phyloP scores from a whole-genome alignment of 2,888 invertebrate species.

The Aporophyla lueneburgensis region DNA sequence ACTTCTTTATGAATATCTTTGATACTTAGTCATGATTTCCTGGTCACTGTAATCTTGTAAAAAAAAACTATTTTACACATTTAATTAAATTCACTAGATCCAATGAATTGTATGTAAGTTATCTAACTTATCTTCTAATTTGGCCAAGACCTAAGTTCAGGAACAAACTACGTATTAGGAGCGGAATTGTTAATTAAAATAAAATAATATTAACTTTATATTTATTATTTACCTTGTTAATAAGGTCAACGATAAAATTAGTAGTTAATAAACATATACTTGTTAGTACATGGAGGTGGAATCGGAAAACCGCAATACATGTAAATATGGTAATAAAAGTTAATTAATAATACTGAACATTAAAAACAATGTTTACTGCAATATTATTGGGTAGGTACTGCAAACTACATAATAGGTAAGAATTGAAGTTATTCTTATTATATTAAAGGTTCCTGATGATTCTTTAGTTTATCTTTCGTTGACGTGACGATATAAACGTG shows the following conservation, averaged over 20 bases:
- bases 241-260: constrained; percentile 22
- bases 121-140: background rate
- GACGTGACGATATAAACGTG: background rate
- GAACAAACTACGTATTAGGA: background rate
- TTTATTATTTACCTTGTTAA: constrained; percentile 30
- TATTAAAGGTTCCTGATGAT: background rate
- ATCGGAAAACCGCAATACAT: constrained; percentile 27
- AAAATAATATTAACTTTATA: background rate
- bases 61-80: background rate
- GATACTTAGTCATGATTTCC: too few relatives aligned
- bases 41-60: background rate
- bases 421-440: background rate
- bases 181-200: constrained; percentile 7
- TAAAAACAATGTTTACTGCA: background rate
- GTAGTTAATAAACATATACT: background rate
- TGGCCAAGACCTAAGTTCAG: background rate
- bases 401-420: background rate
- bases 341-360: background rate
- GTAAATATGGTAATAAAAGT: constrained; percentile 9
- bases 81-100: background rate
- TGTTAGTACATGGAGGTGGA: constrained; percentile 7
- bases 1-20: background rate
- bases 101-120: background rate
- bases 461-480: background rate
- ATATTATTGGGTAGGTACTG: background rate